Evolutionary conservation across 2,888 invertebrate genomes (phyloP), one percentile per base, ranked within the genome.

Genomic region (Clusia tigrina): DNA sequence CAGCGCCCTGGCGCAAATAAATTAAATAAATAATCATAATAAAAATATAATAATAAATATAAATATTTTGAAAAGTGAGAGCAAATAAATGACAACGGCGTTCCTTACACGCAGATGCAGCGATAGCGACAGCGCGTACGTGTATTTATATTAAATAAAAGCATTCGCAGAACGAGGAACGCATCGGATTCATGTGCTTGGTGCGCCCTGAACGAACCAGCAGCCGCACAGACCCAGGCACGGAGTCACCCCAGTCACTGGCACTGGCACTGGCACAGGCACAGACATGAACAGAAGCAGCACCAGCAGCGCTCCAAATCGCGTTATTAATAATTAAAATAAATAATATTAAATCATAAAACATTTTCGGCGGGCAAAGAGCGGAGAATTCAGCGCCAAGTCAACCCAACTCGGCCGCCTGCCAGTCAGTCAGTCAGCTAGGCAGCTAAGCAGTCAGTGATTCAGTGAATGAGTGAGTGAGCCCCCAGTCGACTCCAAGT

Each of bases 291-390:
- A 48, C n/a, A 48, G 9, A 18, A 48, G 20, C 48, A 32, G 32
- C 32, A 12, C 32, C 6, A 32, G 32, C 32, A 32, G 32, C n/a
- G n/a, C n/a, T n/a, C 38, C 42, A 18, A 63, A 58, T 56, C 63
- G 55, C 64, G 57, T 70, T 67, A 68, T 71, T 67, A 69, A 72
- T 69, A 62, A 62, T 66, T 66, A 60, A 64, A 51, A 62, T 66
- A 66, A 66, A 66, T 64, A 66, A 65, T 65, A 66, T 60, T 66
- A 63, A 66, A 63, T 66, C 63, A 66, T 58, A 61, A 66, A 62
- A 58, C 57, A 57, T 58, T 62, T 60, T 55, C 56, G 63, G 57
- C 64, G n/a, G 9, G 51, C 68, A 63, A 66, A 66, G 59, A 65
- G 48, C 58, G 64, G 59, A 51, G 54, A n/a, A 42, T 15, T 42